phyloP scores from a whole-genome alignment of 2,113 vertebrate species.

The Pelobates fuscus region DNA sequence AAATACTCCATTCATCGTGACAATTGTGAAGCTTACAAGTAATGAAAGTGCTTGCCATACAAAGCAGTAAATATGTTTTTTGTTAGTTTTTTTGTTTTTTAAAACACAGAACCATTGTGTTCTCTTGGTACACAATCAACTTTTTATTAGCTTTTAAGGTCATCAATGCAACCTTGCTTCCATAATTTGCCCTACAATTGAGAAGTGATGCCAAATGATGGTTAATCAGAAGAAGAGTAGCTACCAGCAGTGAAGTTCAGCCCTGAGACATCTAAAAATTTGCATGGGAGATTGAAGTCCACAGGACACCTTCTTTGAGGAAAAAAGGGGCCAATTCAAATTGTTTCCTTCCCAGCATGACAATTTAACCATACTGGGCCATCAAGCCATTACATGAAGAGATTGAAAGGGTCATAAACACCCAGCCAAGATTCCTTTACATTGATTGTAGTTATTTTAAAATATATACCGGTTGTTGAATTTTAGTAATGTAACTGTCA shows the following conservation, averaged over 20 bases:
- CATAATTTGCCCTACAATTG: constrained; percentile 54
- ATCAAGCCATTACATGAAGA: constrained; percentile 7
- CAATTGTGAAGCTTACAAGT: constrained; percentile 19
- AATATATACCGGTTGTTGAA: not conserved
- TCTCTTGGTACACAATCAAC: constrained; percentile 27
- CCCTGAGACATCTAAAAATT: constrained; percentile 55
- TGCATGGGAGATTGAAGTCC: constrained; percentile 61
- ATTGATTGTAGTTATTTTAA: not conserved
- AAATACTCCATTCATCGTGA: not conserved
- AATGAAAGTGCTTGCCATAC: constrained; percentile 24
- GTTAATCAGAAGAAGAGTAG: constrained; percentile 63
- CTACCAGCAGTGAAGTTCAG: constrained; percentile 58
- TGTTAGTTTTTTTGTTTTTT: not conserved
- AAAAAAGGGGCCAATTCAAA: constrained; percentile 52
- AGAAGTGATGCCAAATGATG: constrained; percentile 58
- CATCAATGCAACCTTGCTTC: constrained; percentile 56
- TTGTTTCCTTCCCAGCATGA: constrained; percentile 19
- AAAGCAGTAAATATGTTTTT: not conserved
- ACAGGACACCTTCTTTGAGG: constrained; percentile 60
- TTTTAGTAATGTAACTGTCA: too few species aligned
- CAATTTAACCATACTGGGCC: constrained; percentile 3
- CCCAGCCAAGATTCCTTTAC: not conserved
- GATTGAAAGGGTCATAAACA: constrained; percentile 26
- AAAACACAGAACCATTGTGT: constrained; percentile 21
- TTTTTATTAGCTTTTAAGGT: constrained; percentile 39